A percentile compares a stretch with the other conserved stretches of the same genome.
Evolutionary conservation across 2,888 invertebrate genomes (phyloP).

Genomic region (Icerya purchasi): DNA sequence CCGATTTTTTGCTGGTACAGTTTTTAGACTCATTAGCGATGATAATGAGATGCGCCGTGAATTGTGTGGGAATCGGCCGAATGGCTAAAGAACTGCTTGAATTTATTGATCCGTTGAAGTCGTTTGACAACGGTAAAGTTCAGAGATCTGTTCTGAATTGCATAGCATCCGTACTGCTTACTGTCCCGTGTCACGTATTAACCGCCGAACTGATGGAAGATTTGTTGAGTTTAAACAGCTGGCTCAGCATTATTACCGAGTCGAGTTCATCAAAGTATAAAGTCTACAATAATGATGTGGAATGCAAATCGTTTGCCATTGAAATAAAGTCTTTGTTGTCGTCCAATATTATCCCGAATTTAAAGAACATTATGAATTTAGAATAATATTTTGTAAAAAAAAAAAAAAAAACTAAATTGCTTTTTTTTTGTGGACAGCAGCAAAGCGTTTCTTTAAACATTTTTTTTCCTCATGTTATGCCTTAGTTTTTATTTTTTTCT

Average conservation of each 20-base stretch:
- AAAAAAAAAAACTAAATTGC: too few relatives aligned
- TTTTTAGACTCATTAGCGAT: constrained; percentile 45
- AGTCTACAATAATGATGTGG: constrained; percentile 33
- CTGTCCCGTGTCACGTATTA: constrained; percentile 35
- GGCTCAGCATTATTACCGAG: constrained; percentile 28
- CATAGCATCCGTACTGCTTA: constrained; percentile 40
- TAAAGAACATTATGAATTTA: too few relatives aligned
- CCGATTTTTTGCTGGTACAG: constrained; percentile 33
- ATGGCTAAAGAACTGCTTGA: constrained; percentile 50
- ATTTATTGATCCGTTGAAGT: constrained; percentile 41
- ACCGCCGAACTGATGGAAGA: constrained; percentile 34
- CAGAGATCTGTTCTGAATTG: constrained; percentile 42
- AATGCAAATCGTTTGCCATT: constrained; percentile 37
- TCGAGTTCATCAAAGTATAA: constrained; percentile 21
- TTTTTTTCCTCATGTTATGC: too few relatives aligned
- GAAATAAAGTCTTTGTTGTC: neutral
- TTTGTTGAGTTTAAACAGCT: constrained; percentile 40
- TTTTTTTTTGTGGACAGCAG: too few relatives aligned
- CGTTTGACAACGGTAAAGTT: constrained; percentile 42
- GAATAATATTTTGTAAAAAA: too few relatives aligned
- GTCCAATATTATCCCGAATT: neutral
- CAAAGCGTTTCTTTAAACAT: too few relatives aligned
- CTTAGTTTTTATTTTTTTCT: too few relatives aligned
- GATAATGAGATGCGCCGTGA: constrained; percentile 42
- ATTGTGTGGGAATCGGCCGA: constrained; percentile 36